Conservation (phyloP, 2,113 vertebrate genomes). For the Lota lota region DNA sequence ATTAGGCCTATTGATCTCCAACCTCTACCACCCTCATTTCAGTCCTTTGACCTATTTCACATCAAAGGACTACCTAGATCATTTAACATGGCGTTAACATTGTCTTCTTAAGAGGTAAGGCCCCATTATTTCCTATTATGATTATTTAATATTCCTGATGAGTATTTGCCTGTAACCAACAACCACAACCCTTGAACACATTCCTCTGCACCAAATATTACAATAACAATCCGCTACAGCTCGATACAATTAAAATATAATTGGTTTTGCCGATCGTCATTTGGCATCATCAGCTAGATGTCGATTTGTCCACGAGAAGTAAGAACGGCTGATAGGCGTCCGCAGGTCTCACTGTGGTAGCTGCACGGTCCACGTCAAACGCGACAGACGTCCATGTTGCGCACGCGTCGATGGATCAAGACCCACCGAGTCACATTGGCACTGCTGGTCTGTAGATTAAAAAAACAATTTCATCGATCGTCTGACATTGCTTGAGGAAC, state of each 20-base stretch:
- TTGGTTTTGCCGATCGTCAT: background rate
- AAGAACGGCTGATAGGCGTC: constrained; percentile 5
- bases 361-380: background rate
- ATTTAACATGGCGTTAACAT: background rate
- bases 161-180: constrained; percentile 22
- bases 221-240: no score
- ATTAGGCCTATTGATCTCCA: no score
- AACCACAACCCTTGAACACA: constrained; percentile 24
- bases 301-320: constrained; percentile 34
- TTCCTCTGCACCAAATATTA: no score
- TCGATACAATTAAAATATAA: constrained; percentile 10
- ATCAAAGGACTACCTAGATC: no score
- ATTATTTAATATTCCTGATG: constrained; percentile 32
- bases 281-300: background rate
- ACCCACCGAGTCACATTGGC: constrained; percentile 41
- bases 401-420: background rate
- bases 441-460: constrained; percentile 42
- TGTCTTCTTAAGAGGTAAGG: background rate
- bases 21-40: no score
- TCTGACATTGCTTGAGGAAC: constrained; percentile 10
- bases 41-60: no score
- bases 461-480: constrained; percentile 5
- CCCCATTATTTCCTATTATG: constrained; percentile 11
- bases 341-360: constrained; percentile 24
- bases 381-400: no score